Conservation (phyloP, 2,797 vertebrate genomes). For the Ataeniobius toweri region DNA sequence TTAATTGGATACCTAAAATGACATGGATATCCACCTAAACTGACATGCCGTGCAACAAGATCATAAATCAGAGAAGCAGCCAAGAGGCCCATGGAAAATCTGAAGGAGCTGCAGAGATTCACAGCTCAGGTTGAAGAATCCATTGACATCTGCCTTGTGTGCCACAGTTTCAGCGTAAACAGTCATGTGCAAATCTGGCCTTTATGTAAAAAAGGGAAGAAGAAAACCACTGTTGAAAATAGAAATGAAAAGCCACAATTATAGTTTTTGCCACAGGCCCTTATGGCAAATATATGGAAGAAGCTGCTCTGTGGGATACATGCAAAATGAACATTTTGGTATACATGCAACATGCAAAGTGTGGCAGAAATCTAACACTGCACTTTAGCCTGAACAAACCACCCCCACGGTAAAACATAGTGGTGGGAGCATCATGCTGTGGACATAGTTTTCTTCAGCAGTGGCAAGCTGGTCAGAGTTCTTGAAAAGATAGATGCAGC, state of each 20-base stretch:
- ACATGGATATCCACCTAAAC: background rate
- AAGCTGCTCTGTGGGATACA: background rate
- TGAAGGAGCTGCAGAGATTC: background rate
- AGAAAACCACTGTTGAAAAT: too few relatives aligned
- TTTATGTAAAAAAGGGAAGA: too few relatives aligned
- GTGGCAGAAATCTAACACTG: background rate
- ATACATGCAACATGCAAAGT: background rate
- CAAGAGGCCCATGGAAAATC: background rate
- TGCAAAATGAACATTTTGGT: background rate
- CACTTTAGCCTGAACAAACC: background rate
- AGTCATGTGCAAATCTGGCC: too few relatives aligned
- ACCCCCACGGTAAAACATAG: background rate
- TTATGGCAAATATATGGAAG: background rate
- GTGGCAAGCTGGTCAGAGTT: background rate
- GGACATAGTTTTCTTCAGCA: background rate
- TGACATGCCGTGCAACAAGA: background rate
- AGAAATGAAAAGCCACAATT: too few relatives aligned
- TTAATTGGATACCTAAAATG: background rate
- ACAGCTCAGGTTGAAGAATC: background rate
- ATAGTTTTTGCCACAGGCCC: background rate
- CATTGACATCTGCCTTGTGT: background rate
- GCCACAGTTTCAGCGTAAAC: background rate
- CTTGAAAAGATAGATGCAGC: background rate
- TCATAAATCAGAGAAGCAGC: background rate
- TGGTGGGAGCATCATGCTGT: background rate